Percentiles rank a stretch among this genome's conserved stretches.
phyloP scores from a whole-genome alignment of 2,113 vertebrate species.

The Vimba vimba region DNA sequence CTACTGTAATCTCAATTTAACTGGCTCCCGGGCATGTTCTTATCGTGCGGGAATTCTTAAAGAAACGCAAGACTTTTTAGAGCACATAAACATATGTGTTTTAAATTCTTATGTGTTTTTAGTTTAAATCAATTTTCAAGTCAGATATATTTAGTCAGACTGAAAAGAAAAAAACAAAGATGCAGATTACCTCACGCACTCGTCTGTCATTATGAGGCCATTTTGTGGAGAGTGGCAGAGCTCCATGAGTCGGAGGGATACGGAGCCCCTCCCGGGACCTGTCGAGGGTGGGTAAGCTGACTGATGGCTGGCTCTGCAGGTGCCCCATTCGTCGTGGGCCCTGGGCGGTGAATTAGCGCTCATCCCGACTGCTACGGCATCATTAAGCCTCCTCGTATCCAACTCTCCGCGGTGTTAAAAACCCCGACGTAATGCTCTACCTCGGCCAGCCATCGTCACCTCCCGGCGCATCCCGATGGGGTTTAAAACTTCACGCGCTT shows the following conservation, averaged over 20 bases:
- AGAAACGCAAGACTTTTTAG: background rate
- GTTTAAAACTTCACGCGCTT: slow-evolving; percentile 44
- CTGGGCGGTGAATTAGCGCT: slow-evolving; percentile 51
- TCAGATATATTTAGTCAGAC: background rate
- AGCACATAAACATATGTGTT: background rate
- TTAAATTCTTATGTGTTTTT: background rate
- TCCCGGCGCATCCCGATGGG: slow-evolving; percentile 45
- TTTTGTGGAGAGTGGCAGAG: slow-evolving; percentile 17
- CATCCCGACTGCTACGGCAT: slow-evolving; percentile 29
- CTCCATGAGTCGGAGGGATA: slow-evolving; percentile 21
- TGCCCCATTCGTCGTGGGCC: slow-evolving; percentile 41
- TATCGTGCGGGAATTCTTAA: background rate
- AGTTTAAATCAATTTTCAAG: background rate
- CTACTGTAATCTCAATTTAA: background rate
- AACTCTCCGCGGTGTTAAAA: slow-evolving; percentile 56
- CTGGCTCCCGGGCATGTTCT: background rate
- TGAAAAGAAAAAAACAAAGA: slow-evolving; percentile 13
- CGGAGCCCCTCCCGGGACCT: slow-evolving; percentile 32
- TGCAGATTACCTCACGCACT: slow-evolving; percentile 1
- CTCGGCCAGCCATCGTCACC: slow-evolving; percentile 50
- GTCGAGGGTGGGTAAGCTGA: slow-evolving; percentile 50
- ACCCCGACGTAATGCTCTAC: slow-evolving; percentile 29
- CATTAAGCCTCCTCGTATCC: slow-evolving; percentile 55
- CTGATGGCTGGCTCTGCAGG: slow-evolving; percentile 52
- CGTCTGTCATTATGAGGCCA: slow-evolving; percentile 11